Base-by-base conservation (phyloP, 2,113 vertebrate species). In the Crotalus viridis region DNA sequence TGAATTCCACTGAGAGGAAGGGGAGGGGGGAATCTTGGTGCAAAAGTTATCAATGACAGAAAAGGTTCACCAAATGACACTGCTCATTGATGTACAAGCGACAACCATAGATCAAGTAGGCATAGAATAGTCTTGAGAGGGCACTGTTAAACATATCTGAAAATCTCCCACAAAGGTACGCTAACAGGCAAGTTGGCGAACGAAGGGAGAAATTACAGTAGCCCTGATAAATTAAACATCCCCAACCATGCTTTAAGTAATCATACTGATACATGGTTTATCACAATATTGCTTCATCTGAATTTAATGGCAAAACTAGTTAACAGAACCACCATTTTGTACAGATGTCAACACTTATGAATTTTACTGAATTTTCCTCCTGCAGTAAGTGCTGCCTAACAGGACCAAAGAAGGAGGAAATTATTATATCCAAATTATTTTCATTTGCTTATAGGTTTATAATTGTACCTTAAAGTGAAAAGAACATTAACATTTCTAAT, bases 361-460 rank as follows among this genome's bases (percentile, higher is more conserved):
- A 69, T 90, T 55, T 59, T 69, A 52, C 46, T 85, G 51, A 43
- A 43, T 1, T 43, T 52, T 52, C 46, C 5, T 56, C 13, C 51
- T 24, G 4, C 8, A 5, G 85, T 89, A 64, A 26, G 74, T 39
- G 69, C 19, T 81, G 74, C 33, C 74, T 43, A 81, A 33, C 33
- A 81, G 74, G 33, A 89, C 89, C 64, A 21, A 24, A 22, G 21
- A 39, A 43, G 9, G 1, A 33, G n/a, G 94, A 74, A 93, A 64
- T 91, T 33, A 9, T 87, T 39, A 10, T 91, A 57, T 88, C 88
- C 92, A 94, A 90, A 93, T 91, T 93, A 81, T 57, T 91, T 64
- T 97, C 94, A 96, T 94, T 95, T 90, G 93, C 92, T 94, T 93
- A 28, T 91, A 39, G 88, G 10, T 93, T 95, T 94, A 89, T 6